These are phyloP conservation scores for Girardia tigrina DNA, from an alignment of 2,888 invertebrate species.

Conservation along the genomic window DNA sequence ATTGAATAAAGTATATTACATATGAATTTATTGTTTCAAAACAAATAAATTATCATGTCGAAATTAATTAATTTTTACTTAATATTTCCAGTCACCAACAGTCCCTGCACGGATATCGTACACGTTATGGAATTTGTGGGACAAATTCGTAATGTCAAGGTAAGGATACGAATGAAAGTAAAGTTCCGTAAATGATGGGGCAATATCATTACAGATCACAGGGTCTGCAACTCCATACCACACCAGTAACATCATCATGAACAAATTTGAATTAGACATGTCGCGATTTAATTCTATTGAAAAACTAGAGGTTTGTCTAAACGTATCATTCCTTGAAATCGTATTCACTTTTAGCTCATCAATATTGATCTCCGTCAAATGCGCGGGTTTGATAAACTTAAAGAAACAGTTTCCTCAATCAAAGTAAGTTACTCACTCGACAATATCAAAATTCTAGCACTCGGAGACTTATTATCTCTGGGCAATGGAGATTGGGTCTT, in stretches of 20 bases:
- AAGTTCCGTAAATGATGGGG: background rate
- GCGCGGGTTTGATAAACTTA: constrained; percentile 24
- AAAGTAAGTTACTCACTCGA: background rate
- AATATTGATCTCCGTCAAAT: constrained; percentile 24
- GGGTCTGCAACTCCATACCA: constrained; percentile 61
- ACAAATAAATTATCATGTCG: no score
- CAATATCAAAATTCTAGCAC: background rate
- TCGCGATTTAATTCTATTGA: constrained; percentile 67
- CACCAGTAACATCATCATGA: constrained; percentile 70
- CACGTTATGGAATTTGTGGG: constrained; percentile 32
- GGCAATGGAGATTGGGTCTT: constrained; percentile 31
- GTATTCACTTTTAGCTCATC: background rate
- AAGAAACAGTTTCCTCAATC: constrained; percentile 18
- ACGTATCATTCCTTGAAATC: background rate
- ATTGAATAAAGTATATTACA: no score
- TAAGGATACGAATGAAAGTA: background rate
- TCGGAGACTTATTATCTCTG: constrained; percentile 21
- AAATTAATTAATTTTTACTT: no score
- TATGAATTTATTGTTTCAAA: no score
- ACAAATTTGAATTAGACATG: constrained; percentile 66
- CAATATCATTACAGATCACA: constrained; percentile 42
- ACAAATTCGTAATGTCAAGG: constrained; percentile 25
- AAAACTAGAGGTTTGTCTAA: constrained; percentile 54
- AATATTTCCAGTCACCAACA: constrained; percentile 26
- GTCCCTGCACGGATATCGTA: constrained; percentile 19